Evolutionary conservation across 2,797 vertebrate genomes (phyloP), one percentile per base, ranked within the genome.

Genomic region (Hylomyscus alleni): DNA sequence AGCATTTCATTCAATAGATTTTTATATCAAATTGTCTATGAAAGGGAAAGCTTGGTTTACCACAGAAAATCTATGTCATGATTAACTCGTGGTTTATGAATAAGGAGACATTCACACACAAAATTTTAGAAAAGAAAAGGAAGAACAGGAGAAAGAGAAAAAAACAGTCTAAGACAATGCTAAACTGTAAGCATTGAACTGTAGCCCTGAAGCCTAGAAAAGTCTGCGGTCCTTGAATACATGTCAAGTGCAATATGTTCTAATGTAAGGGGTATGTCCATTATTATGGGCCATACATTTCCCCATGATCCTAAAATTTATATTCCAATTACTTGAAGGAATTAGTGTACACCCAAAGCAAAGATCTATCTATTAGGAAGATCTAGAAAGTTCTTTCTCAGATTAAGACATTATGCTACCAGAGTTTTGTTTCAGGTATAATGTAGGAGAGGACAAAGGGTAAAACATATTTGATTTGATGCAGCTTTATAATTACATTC

Each of bases 361-460:
- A 76, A 90, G 44, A 90, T 62, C 26, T 86, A 34, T 65, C 86
- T 89, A 58, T 1, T 8, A n/a, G 2, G 65, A 89, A 29, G 3
- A 60, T 8, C 37, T 91, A 20, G 15, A 82, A 86, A 37, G 50
- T 34, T 50, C 10, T 92, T 93, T 96, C 2, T 81, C 47, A 52
- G 7, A 75, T 73, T 72, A 82, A 95, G 91, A 96, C 6, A 34
- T 29, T 78, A 4, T 75, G 52, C n/a, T 78, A 94, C 73, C 22
- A 65, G 47, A 47, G 92, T 94, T 19, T 89, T 52, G 85, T 58
- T 81, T 80, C 47, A 76, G 13, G 22, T 17, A 4, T 3, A 69
- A 17, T 54, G 12, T 40, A 65, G 47, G 17, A 91, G 10, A 29
- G n/a, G 95, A 76, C 14, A 93, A 95, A 78, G n/a, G 15, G 15